Evolutionary conservation across 2,113 vertebrate genomes (phyloP), one percentile per base, ranked within the genome.

Genomic region (Hemiprocne comata): DNA sequence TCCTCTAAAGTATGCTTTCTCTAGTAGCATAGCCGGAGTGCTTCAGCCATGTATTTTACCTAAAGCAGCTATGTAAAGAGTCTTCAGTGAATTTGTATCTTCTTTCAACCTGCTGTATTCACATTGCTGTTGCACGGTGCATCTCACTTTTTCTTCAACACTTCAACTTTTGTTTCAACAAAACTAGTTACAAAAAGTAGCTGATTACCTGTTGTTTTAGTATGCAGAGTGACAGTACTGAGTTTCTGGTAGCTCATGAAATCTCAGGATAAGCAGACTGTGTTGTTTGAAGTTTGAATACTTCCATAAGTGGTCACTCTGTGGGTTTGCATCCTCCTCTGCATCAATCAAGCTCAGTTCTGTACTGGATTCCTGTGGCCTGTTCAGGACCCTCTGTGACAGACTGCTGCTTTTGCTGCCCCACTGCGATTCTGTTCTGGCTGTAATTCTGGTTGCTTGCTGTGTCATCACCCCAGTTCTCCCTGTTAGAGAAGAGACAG

Each of bases 331-430:
- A 40, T 17, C 23, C 17, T 13, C 13, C 9, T 8, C 12, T 24
- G 25, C 20, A 17, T 58, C 25, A 28, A 0, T 65, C 15, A 4
- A 8, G 24, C 13, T 58, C 17, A 4, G 28, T 65, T 64, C 51
- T 65, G 36, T 17, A 13, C 58, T 34, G 20, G 24, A 40, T 77
- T 48, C 12, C 29, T 40, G 33, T 14, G 53, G 12, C 25, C n/a
- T 0, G 0, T 53, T 38, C 20, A 34, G 36, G 16, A 76, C 57
- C 33, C 6, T 1, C 7, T 42, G 61, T 2, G 4, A 46, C 53
- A 79, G 19, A 20, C 25, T 57, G 62, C n/a, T 80, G 42, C 17
- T 64, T 10, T 23, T 51, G 67, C 0, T 0, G 26, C 20, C 29
- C 17, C 21, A 1, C 26, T 38, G 21, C 1, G 0, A 38, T 40